Evolutionary conservation across 2,888 invertebrate species (phyloP).

Genomic region (Papilio gigon): DNA sequence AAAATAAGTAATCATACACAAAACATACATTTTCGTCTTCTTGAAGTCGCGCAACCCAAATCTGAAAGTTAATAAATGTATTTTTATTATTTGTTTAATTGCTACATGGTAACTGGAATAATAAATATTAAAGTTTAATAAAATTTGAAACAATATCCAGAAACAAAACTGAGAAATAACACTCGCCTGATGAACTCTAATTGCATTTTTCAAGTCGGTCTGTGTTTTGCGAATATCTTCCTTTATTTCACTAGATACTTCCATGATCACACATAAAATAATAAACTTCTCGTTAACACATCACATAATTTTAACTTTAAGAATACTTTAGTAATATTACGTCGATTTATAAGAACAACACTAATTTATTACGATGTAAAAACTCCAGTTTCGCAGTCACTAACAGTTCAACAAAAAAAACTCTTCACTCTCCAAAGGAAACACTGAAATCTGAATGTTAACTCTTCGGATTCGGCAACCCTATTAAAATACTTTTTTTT

Average conservation of each 20-base stretch:
- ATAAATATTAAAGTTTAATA: conserved; percentile 22
- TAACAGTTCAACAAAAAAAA: conserved; percentile 39
- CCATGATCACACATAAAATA: conserved; percentile 63
- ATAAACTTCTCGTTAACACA: conserved; percentile 12
- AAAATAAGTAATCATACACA: conserved; percentile 36
- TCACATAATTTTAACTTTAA: conserved; percentile 1
- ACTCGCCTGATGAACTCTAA: conserved; percentile 84
- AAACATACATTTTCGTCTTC: conserved; percentile 81
- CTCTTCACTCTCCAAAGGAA: conserved; percentile 36
- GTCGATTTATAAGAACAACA: conserved; percentile 18
- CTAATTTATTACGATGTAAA: conserved; percentile 30
- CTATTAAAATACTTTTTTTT: conserved; percentile 38
- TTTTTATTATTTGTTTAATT: conserved; percentile 23
- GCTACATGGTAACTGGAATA: background rate
- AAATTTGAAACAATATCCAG: conserved; percentile 40
- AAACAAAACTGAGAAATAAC: conserved; percentile 30
- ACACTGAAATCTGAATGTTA: conserved; percentile 37
- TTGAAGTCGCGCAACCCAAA: conserved; percentile 81
- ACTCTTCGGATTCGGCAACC: conserved; percentile 38
- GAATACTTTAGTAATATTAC: conserved; percentile 9
- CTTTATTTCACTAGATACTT: conserved; percentile 84
- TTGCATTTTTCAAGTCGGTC: conserved; percentile 83
- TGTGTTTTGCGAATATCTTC: conserved; percentile 84
- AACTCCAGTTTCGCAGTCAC: conserved; percentile 33
- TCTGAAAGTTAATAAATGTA: conserved; percentile 62